Evolutionary conservation across 2,113 vertebrate genomes (phyloP).

Genomic region (Sinocyclocheilus anshuiensis): DNA sequence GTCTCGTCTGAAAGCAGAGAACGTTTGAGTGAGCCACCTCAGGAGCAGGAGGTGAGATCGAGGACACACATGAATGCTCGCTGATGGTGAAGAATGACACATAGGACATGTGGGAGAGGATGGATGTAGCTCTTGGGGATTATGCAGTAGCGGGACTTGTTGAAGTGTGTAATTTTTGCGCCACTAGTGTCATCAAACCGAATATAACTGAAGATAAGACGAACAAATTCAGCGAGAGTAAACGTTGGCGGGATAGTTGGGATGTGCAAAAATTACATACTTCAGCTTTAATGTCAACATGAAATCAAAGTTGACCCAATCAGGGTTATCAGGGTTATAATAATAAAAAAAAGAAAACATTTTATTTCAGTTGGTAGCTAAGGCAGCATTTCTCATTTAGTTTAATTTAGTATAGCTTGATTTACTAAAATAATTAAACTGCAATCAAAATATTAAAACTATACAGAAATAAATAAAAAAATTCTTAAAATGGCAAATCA

Average conservation of each 20-base stretch:
- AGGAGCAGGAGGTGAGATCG: background rate
- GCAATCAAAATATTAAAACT: too few species aligned
- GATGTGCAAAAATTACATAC: background rate
- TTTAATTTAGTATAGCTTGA: too few species aligned
- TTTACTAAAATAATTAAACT: too few species aligned
- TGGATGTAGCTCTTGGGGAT: background rate
- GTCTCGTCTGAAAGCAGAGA: conserved; percentile 64
- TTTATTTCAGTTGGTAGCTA: too few species aligned
- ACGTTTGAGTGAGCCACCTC: background rate
- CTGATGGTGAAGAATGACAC: conserved; percentile 31
- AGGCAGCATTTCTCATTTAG: too few species aligned
- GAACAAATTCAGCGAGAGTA: background rate
- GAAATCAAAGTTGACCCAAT: background rate
- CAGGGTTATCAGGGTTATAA: background rate
- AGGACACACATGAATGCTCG: conserved; percentile 20
- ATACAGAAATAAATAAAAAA: too few species aligned
- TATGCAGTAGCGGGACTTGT: background rate
- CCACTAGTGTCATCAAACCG: conserved; percentile 5
- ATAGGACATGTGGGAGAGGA: conserved; percentile 12
- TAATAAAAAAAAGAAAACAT: too few species aligned
- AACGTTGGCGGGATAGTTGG: background rate
- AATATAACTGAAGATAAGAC: background rate
- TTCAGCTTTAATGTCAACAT: background rate
- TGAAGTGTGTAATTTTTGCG: conserved; percentile 3
- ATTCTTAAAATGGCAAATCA: too few species aligned